phyloP scores from a whole-genome alignment of 2,888 invertebrate genomes.

The Drosophila emarginata region DNA sequence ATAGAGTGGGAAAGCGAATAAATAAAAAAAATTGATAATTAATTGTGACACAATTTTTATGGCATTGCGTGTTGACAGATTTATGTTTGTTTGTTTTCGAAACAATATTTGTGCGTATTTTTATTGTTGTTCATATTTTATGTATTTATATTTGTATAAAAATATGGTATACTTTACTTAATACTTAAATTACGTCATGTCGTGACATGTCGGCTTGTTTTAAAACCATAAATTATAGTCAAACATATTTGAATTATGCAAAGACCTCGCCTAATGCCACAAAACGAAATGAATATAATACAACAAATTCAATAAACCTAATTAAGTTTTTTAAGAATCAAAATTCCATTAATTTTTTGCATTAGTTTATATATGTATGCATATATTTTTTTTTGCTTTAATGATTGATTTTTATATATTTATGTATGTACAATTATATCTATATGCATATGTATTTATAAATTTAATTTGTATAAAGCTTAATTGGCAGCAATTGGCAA shows the following conservation, averaged over 20 bases:
- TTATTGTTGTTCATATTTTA: slow-evolving; percentile 25
- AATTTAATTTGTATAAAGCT: slow-evolving; percentile 21
- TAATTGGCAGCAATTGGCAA: slow-evolving; percentile 29
- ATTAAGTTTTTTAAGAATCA: neutral
- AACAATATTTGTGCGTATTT: slow-evolving; percentile 46
- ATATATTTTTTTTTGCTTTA: neutral
- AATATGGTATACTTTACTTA: slow-evolving; percentile 37
- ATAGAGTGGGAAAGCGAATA: neutral
- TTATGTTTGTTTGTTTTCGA: slow-evolving; percentile 58
- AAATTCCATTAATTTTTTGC: slow-evolving; percentile 2
- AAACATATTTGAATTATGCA: slow-evolving; percentile 51
- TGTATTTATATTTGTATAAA: slow-evolving; percentile 6
- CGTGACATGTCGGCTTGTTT: slow-evolving; percentile 40
- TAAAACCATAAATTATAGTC: slow-evolving; percentile 52
- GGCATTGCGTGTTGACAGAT: slow-evolving; percentile 67
- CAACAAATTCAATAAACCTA: neutral
- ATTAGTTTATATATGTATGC: neutral
- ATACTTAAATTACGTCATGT: slow-evolving; percentile 60
- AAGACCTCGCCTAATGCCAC: slow-evolving; percentile 29
- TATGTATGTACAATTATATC: neutral
- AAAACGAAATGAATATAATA: neutral
- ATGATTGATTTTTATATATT: slow-evolving; percentile 1
- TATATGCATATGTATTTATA: neutral
- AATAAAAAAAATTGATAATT: slow-evolving; percentile 49
- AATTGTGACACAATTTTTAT: slow-evolving; percentile 68